Evolutionary conservation across 2,113 vertebrate genomes (phyloP).

Genomic region (Megatriorchis doriae): DNA sequence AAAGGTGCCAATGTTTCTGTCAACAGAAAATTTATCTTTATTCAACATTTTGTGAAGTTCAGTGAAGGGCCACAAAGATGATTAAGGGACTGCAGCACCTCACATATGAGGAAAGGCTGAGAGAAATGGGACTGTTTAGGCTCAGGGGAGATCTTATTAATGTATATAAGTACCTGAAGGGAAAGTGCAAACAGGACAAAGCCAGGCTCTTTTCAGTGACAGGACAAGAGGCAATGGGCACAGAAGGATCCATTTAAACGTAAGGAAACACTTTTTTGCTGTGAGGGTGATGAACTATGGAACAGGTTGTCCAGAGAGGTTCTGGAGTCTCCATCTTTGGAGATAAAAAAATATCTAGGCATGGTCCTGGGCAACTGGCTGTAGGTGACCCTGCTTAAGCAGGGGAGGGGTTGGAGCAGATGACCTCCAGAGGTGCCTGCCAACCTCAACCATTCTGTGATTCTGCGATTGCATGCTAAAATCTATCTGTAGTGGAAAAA

Average conservation of each 20-base stretch:
- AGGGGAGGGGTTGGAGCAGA: fast-evolving
- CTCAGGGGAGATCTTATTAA: neutral
- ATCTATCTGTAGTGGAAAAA: neutral
- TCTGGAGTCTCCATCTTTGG: neutral
- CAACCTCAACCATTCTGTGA: neutral
- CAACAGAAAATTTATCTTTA: neutral
- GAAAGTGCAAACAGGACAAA: neutral
- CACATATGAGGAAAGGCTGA: neutral
- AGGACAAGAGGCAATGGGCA: neutral
- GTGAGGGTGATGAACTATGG: neutral
- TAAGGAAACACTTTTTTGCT: neutral
- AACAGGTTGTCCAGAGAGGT: neutral
- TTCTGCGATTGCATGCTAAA: neutral
- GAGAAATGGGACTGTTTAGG: neutral
- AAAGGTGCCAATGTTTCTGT: neutral
- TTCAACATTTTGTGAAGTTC: neutral
- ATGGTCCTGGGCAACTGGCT: neutral
- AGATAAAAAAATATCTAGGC: neutral
- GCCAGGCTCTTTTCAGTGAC: neutral
- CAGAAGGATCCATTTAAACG: neutral
- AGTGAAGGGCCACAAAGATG: neutral
- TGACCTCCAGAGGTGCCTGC: neutral
- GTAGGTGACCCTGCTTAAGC: neutral
- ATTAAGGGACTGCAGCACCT: neutral
- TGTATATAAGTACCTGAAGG: neutral